Evolutionary conservation across 2,888 invertebrate species (phyloP).

Genomic region (Lycaena phlaeas): DNA sequence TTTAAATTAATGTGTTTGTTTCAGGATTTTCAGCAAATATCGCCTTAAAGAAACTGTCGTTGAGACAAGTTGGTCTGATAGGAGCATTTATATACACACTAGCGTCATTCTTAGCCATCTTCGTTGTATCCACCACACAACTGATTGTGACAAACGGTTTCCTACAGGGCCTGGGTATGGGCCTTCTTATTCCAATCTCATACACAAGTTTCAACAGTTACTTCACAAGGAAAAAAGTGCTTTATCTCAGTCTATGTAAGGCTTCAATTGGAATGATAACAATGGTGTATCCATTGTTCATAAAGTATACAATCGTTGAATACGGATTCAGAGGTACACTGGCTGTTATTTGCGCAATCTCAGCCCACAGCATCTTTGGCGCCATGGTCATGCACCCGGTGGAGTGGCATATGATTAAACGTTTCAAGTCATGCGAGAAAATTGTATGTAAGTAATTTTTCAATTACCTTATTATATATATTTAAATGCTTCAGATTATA

Average conservation of each 20-base stretch:
- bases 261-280: slow-evolving; percentile 78
- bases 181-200: slow-evolving; percentile 80
- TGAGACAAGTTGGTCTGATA: slow-evolving; percentile 76
- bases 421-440: slow-evolving; percentile 48
- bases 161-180: slow-evolving; percentile 78
- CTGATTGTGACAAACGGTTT: slow-evolving; percentile 77
- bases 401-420: slow-evolving; percentile 77
- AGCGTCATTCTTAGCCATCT: slow-evolving; percentile 76
- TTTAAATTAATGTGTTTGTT: no score
- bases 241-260: slow-evolving; percentile 81
- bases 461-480: slow-evolving; percentile 1
- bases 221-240: slow-evolving; percentile 78
- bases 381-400: slow-evolving; percentile 82
- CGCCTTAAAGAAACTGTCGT: slow-evolving; percentile 75
- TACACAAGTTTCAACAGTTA: slow-evolving; percentile 83
- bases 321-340: slow-evolving; percentile 82
- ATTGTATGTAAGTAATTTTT: slow-evolving; percentile 52
- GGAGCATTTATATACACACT: slow-evolving; percentile 76
- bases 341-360: slow-evolving; percentile 77
- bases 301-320: slow-evolving; percentile 73
- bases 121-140: slow-evolving; percentile 75
- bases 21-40: slow-evolving; percentile 79
- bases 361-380: slow-evolving; percentile 78
- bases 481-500: not conserved
- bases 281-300: slow-evolving; percentile 78